Evolutionary conservation across 92 coral and sea anemone genomes (phyloP).

Genomic region (Porites cylindrica): DNA sequence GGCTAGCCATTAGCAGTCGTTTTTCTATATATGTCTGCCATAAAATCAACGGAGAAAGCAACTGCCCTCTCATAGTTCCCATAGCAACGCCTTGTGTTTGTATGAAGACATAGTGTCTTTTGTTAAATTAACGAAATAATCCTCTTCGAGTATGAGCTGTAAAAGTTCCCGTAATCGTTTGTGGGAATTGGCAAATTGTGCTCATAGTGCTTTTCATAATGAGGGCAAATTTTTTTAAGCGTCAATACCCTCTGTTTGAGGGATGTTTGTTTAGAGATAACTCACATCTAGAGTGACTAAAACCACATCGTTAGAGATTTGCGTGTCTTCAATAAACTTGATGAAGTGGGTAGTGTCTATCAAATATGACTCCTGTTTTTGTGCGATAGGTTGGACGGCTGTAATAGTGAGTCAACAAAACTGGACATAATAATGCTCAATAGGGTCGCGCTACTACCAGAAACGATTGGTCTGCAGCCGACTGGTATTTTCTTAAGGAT

Average conservation of each 20-base stretch:
- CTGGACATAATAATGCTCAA: conserved; percentile 34
- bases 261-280: neutral
- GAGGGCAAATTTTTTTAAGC: neutral
- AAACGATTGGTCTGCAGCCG: neutral
- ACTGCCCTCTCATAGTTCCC: conserved; percentile 18
- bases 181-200: neutral
- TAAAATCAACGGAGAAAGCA: neutral
- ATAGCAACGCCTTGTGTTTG: conserved; percentile 9
- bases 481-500: conserved; percentile 54
- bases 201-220: neutral
- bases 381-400: conserved; percentile 31
- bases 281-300: neutral
- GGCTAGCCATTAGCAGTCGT: neutral
- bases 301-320: neutral
- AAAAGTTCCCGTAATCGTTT: neutral
- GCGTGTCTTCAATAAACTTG: neutral
- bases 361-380: conserved; percentile 32
- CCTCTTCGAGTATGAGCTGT: neutral
- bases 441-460: conserved; percentile 21
- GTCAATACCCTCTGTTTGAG: neutral
- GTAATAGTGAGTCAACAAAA: conserved; percentile 51
- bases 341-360: conserved; percentile 39
- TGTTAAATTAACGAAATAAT: neutral
- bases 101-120: neutral
- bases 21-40: conserved; percentile 1